phyloP scores from a whole-genome alignment of 2,797 vertebrate species.

The Coendou prehensilis region DNA sequence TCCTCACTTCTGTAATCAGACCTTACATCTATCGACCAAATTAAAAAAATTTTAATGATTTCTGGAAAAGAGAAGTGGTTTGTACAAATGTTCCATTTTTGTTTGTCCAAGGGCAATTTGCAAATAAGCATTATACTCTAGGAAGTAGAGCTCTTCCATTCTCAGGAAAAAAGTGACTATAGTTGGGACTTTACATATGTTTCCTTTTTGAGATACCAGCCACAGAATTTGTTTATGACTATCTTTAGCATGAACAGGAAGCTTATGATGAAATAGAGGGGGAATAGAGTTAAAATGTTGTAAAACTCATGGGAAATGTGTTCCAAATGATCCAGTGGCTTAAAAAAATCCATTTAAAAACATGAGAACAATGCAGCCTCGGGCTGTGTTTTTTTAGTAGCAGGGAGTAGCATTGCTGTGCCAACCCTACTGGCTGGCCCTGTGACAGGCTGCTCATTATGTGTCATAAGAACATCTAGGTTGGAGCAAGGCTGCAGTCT shows the following conservation, averaged over 20 bases:
- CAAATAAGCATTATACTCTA: not conserved
- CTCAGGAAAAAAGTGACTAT: conserved; percentile 57
- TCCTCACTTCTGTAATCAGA: not conserved
- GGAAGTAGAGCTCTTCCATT: conserved; percentile 38
- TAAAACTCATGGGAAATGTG: conserved; percentile 66
- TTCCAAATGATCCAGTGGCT: conserved; percentile 61
- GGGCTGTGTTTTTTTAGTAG: not conserved
- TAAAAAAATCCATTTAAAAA: conserved; percentile 66
- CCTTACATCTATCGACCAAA: not conserved
- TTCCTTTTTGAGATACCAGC: conserved; percentile 77
- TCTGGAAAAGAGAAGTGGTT: conserved; percentile 20
- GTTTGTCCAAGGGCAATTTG: conserved; percentile 21
- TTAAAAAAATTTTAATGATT: not conserved
- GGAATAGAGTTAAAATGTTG: conserved; percentile 68
- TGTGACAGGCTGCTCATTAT: conserved; percentile 6
- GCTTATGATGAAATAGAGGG: conserved; percentile 63
- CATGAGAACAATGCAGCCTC: not conserved
- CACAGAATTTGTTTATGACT: conserved; percentile 81
- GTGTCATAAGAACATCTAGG: conserved; percentile 34
- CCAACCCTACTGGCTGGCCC: conserved; percentile 8
- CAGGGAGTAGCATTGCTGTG: not conserved
- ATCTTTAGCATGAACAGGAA: conserved; percentile 80
- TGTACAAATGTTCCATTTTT: conserved; percentile 22
- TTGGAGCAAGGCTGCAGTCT: not conserved
- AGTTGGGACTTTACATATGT: conserved; percentile 65